Evolutionary conservation across 2,113 vertebrate species (phyloP).

Genomic region (Dipodomys spectabilis): DNA sequence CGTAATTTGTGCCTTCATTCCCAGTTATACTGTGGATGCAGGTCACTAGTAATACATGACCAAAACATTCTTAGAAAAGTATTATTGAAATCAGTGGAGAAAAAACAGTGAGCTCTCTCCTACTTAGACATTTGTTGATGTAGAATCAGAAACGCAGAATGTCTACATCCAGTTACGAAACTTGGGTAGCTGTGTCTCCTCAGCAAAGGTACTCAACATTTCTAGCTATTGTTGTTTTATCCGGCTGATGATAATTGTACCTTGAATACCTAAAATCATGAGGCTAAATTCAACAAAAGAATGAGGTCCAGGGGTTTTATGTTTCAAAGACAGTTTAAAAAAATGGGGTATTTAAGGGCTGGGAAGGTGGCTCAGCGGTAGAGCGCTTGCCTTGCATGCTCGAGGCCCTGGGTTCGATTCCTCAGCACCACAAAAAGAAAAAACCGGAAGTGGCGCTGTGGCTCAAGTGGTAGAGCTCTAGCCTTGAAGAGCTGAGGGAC

Average conservation of each 20-base stretch:
- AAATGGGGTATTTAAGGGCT: background rate
- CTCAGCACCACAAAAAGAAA: no score
- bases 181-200: background rate
- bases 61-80: conserved; percentile 1
- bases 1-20: background rate
- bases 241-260: background rate
- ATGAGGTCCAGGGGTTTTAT: background rate
- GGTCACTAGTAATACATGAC: background rate
- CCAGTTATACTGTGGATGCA: background rate
- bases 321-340: background rate
- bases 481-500: no score
- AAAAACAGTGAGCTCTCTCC: background rate
- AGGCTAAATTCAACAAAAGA: background rate
- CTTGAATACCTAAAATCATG: background rate
- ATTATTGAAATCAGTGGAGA: background rate
- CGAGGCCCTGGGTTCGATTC: no score
- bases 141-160: background rate
- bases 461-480: no score
- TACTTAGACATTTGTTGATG: background rate
- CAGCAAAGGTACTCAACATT: background rate
- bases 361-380: no score
- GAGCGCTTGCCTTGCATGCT: no score
- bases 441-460: no score
- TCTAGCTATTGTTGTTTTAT: background rate
- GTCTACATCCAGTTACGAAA: background rate